Evolutionary conservation across 92 coral and sea anemone species (phyloP).

Genomic region (Anthopleura xanthogrammica): DNA sequence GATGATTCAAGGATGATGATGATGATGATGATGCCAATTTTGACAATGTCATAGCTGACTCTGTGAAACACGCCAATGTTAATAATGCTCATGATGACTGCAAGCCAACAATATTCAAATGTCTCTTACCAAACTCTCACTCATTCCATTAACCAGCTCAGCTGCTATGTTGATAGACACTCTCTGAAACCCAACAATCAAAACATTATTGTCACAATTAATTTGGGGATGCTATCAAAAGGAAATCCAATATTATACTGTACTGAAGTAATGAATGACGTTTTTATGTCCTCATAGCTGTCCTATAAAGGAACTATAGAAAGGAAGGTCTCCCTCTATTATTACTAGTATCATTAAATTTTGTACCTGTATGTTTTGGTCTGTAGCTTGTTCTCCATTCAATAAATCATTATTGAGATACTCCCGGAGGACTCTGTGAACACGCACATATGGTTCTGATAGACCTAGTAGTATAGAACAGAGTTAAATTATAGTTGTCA

Average conservation of each 20-base stretch:
- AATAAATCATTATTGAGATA: slow-evolving; percentile 69
- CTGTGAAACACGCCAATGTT: background rate
- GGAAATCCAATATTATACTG: background rate
- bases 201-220: background rate
- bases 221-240: too few relatives aligned
- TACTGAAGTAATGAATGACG: too few relatives aligned
- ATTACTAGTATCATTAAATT: too few relatives aligned
- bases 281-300: too few relatives aligned
- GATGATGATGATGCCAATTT: background rate
- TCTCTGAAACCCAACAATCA: slow-evolving; percentile 1
- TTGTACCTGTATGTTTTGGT: slow-evolving; percentile 61
- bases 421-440: slow-evolving; percentile 57
- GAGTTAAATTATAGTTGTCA: too few relatives aligned
- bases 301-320: too few relatives aligned
- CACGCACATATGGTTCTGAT: slow-evolving; percentile 54
- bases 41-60: background rate
- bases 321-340: too few relatives aligned
- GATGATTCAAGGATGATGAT: background rate
- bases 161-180: slow-evolving; percentile 18
- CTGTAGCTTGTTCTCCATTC: slow-evolving; percentile 67
- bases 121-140: slow-evolving; percentile 23
- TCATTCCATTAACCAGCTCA: slow-evolving; percentile 7
- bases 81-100: background rate
- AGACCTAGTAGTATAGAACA: slow-evolving; percentile 36
- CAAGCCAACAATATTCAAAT: background rate